Evolutionary conservation across 2,797 vertebrate genomes (phyloP), one percentile per base, ranked within the genome.

Genomic region (Betta splendens): DNA sequence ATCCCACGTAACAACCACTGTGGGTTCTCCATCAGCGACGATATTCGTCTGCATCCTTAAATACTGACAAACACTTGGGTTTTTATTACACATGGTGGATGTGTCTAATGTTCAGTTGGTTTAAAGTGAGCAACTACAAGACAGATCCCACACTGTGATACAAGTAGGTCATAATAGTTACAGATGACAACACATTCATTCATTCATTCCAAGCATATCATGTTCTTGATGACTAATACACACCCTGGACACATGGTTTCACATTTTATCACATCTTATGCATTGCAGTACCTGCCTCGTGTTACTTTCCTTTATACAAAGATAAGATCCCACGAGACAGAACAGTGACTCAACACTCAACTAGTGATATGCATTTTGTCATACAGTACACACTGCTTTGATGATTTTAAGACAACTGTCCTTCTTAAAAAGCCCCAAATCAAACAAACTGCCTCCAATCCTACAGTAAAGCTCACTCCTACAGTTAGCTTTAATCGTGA

Each of bases 401-500:
- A 40, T 54, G 12, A 63, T 37, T 40, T 29, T 39, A 28, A 20
- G 26, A 25, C 13, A 2, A 4, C 16, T 10, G 28, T 39, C 16
- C 20, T 64, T 67, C 56, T 7, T 17, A 6, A 4, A 40, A 23
- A 21, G 23, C 21, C 7, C 28, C 44, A 66, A 31, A 42, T 9
- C 39, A 40, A 55, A 22, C 61, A 54, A 61, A 29, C 69, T 31
- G 38, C 45, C 28, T 13, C n/a, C 16, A 54, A 26, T 50, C 3
- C 21, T n/a, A n/a, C n/a, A n/a, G n/a, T 48, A 23, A 37, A 22
- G 40, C 25, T 50, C 52, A 22, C 39, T 58, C 29, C 42, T n/a
- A 72, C 61, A 64, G 58, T 62, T 46, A 62, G 15, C 18, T 40
- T 20, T 20, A 50, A 25, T 16, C 35, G 40, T 20, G 52, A 75